phyloP scores from a whole-genome alignment of 2,113 vertebrate genomes.

The Zeus faber region DNA sequence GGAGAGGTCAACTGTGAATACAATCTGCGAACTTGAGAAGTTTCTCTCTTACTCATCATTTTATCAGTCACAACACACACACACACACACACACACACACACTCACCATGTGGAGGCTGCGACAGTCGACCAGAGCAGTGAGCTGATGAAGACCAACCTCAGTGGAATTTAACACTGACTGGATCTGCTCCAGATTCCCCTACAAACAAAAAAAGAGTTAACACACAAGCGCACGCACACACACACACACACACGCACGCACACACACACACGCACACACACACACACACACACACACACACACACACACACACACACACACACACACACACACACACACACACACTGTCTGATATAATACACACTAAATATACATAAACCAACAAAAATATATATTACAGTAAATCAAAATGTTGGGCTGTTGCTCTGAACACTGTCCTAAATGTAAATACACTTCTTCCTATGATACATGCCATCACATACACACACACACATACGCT shows the following conservation, averaged over 20 bases:
- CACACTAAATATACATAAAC: no score
- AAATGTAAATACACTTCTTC: no score
- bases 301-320: slow-evolving; percentile 15
- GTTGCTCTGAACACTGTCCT: no score
- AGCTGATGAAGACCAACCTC: slow-evolving; percentile 92
- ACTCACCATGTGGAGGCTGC: slow-evolving; percentile 93
- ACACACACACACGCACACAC: not conserved
- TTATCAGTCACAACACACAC: slow-evolving; percentile 2
- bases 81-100: slow-evolving; percentile 7
- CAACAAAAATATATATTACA: no score
- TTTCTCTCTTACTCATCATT: slow-evolving; percentile 7
- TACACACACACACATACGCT: not conserved
- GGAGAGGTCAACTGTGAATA: not conserved
- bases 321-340: no score
- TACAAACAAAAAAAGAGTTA: slow-evolving; percentile 41
- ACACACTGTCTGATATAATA: no score
- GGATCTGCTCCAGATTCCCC: slow-evolving; percentile 84
- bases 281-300: slow-evolving; percentile 5
- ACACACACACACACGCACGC: not conserved
- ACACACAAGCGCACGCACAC: not conserved
- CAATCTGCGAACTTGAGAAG: not conserved
- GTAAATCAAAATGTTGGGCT: no score
- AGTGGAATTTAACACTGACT: slow-evolving; percentile 87
- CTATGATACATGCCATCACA: not conserved
- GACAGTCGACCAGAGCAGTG: slow-evolving; percentile 92